Evolutionary conservation across 2,888 invertebrate species (phyloP), one percentile per base, ranked within the genome.

Genomic region (Crepidodera aurea): DNA sequence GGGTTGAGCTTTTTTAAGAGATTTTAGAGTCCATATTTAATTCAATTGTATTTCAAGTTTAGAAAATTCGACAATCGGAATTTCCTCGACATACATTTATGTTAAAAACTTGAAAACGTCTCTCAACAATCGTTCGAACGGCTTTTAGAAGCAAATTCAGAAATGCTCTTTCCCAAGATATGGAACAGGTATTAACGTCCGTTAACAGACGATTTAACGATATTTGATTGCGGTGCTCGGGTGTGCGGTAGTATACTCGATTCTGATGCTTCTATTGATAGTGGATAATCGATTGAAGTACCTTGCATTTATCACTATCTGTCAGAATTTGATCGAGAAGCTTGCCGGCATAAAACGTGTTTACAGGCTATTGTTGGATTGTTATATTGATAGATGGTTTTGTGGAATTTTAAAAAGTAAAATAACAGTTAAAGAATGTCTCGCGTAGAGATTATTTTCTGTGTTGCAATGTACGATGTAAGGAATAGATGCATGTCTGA

Each of bases 231-330:
- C 51, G 51, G 51, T 57, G 32, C 60, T 60, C 37, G 22, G 51
- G 53, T 60, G 37, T 40, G 56, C 55, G 37, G 55, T 53, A 51
- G 51, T 55, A 57, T 63, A 54, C 57, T 62, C 57, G 69, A 65
- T 66, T 62, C 62, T 13, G 57, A 48, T 57, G 57, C 67, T 55
- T 62, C 62, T 63, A 42, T 62, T 65, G 70, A 68, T 69, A 63
- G 56, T 62, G 54, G 64, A 61, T 67, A 73, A 72, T 73, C 72
- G 73, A 72, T 73, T 25, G 71, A 67, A 66, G 67, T 64, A 64
- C 68, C 67, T 68, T 64, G 61, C 64, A 69, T 71, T 67, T 65
- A 71, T 70, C 71, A 71, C 66, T 64, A 60, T 67, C 64, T 65
- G 68, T 69, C 68, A 67, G 55, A 54, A 40, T 62, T 62, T 68